Conservation (phyloP, 1,140 invertebrate species). For the Habropoda laboriosa region DNA sequence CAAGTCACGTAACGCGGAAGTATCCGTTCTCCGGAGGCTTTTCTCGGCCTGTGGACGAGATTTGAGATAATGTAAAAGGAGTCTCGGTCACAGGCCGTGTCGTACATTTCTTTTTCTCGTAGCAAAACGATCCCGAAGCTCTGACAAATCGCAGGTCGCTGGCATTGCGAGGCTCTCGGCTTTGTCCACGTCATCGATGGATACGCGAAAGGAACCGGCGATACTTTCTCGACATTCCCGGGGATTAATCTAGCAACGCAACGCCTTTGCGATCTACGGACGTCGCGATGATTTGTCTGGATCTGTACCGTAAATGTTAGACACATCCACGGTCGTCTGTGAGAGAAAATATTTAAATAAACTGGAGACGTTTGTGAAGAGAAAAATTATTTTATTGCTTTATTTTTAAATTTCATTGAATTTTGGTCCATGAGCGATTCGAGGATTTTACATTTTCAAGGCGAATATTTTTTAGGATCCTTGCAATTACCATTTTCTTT, state of each 20-base stretch:
- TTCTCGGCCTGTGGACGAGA: neutral
- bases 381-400: no score
- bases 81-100: conserved; percentile 6
- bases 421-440: no score
- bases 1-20: neutral
- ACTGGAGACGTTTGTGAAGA: no score
- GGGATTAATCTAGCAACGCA: conserved; percentile 44
- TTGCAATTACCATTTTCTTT: no score
- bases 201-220: conserved; percentile 36
- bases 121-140: conserved; percentile 40
- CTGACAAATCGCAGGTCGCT: conserved; percentile 56
- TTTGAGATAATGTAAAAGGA: conserved; percentile 18
- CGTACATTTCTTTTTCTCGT: conserved; percentile 33
- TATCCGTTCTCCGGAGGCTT: neutral
- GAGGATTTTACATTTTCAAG: no score
- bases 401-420: no score
- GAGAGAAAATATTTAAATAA: no score
- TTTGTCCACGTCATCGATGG: conserved; percentile 56
- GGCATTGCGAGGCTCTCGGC: conserved; percentile 39
- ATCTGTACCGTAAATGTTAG: neutral
- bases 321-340: no score
- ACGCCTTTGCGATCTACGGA: neutral
- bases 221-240: conserved; percentile 17
- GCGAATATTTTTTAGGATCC: no score
- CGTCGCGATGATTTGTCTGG: neutral